Evolutionary conservation across 2,888 invertebrate genomes (phyloP).

Genomic region (Drosophila melanosoma): DNA sequence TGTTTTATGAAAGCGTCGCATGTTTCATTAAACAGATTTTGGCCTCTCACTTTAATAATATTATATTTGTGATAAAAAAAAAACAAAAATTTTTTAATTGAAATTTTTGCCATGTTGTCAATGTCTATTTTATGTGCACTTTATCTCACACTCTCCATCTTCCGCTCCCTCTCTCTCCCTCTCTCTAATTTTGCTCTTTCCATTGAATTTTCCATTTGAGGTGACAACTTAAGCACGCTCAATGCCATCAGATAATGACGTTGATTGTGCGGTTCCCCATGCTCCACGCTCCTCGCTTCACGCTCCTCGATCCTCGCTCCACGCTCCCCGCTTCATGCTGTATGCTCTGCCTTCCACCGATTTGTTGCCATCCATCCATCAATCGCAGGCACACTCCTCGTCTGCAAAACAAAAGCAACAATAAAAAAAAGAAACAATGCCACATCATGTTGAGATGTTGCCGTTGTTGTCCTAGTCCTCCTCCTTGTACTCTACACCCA

Average conservation of each 20-base stretch:
- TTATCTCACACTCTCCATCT: background rate
- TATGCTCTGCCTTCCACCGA: slow-evolving; percentile 9
- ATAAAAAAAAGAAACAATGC: slow-evolving; percentile 52
- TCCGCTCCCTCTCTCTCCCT: background rate
- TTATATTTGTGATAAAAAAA: slow-evolving; percentile 35
- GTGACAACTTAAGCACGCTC: slow-evolving; percentile 73
- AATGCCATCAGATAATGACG: slow-evolving; percentile 65
- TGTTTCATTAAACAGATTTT: slow-evolving; percentile 60
- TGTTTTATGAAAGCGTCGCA: slow-evolving; percentile 51
- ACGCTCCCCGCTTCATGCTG: background rate
- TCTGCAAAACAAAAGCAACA: slow-evolving; percentile 15
- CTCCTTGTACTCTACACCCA: background rate
- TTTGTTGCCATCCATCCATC: slow-evolving; percentile 69
- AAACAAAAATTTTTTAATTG: slow-evolving; percentile 46
- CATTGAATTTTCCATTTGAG: slow-evolving; percentile 34
- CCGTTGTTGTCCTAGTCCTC: slow-evolving; percentile 33
- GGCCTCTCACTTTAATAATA: slow-evolving; percentile 17
- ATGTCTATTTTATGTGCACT: slow-evolving; percentile 17
- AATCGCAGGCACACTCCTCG: slow-evolving; percentile 60
- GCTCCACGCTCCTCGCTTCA: background rate
- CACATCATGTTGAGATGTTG: slow-evolving; percentile 66
- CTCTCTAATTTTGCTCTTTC: background rate
- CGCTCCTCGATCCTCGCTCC: background rate
- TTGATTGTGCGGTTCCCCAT: slow-evolving; percentile 59
- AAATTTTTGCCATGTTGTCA: slow-evolving; percentile 44